These are phyloP conservation scores for Popillia japonica DNA, from an alignment of 1,140 invertebrate species.

Conservation along the genomic window DNA sequence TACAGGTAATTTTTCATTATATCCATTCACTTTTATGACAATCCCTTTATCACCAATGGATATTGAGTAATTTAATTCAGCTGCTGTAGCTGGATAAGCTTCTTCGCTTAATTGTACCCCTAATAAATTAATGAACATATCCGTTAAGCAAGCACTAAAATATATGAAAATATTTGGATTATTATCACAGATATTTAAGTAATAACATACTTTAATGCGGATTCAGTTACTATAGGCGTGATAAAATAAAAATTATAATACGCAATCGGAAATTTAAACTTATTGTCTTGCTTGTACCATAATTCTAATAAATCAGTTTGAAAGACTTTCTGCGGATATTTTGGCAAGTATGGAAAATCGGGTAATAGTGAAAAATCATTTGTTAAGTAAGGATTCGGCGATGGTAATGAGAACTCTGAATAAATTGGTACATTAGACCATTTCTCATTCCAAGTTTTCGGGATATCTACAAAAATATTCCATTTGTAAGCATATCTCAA, in stretches of 20 bases:
- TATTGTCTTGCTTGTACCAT: constrained; percentile 88
- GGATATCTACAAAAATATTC: constrained; percentile 62
- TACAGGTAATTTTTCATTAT: constrained; percentile 80
- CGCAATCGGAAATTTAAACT: constrained; percentile 84
- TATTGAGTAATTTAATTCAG: constrained; percentile 73
- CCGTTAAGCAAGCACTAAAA: constrained; percentile 67
- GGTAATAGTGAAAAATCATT: constrained; percentile 78
- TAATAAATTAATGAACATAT: constrained; percentile 69
- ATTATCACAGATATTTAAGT: constrained; percentile 8
- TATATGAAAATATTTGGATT: constrained; percentile 31
- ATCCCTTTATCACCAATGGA: constrained; percentile 72
- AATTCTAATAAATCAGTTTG: constrained; percentile 72
- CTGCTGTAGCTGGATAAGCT: constrained; percentile 79
- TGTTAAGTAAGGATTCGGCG: constrained; percentile 84
- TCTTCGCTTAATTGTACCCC: constrained; percentile 73
- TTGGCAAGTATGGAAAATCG: constrained; percentile 53
- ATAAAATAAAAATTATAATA: constrained; percentile 78
- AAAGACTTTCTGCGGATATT: constrained; percentile 72
- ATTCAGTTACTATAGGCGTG: constrained; percentile 69
- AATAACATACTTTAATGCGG: constrained; percentile 69
- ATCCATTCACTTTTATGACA: constrained; percentile 74
- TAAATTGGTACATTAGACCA: constrained; percentile 68
- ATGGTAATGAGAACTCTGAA: constrained; percentile 73
- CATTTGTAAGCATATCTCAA: background rate
- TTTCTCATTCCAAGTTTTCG: constrained; percentile 64